Base-by-base conservation (phyloP, 1,140 invertebrate species). In the Rhagoletis pomonella region DNA sequence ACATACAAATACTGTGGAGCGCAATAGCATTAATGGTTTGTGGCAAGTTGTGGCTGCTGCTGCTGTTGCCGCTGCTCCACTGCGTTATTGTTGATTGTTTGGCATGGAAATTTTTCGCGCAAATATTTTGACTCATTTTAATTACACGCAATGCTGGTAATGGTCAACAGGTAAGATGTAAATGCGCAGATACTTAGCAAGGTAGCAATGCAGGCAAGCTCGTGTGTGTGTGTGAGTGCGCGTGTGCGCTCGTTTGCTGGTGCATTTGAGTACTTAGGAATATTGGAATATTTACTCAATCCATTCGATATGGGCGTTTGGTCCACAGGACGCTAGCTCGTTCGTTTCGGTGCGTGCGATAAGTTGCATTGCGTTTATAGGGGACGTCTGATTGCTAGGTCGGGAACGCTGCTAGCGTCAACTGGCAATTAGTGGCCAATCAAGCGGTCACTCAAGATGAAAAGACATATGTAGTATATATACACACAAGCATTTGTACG, bases 381-480 rank as follows among this genome's bases (percentile, higher is more conserved):
- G 73, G 55, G 73, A 7, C n/a, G 73, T 14, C 47, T 29, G 44
- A 3, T 47, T 44, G 69, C 12, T 47, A 47, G 29, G 29, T 29
- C 29, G 29, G 69, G 69, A 42, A 50, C 69, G 44, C 44, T 77
- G 73, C 73, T 81, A n/a, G 47, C 73, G 47, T 81, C 73, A 81
- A 55, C 47, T 81, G 73, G 73, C 73, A 81, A 81, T 81, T 81
- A 81, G 73, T 81, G 73, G 73, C 73, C 73, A 81, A 81, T 81
- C 73, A 81, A 81, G 73, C 47, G 47, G 73, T 81, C 73, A 81
- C 73, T 81, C 50, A 81, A 55, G 2, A 50, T 81, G n/a, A 55
- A 55, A 50, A 5, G 5, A 55, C n/a, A n/a, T 55, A 55, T 7
- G 50, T 55, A 55, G 5, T 10, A 81, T 81, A 19, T 17, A 50